phyloP scores from a whole-genome alignment of 2,797 vertebrate species.

The Rhabdophis nuchalis region DNA sequence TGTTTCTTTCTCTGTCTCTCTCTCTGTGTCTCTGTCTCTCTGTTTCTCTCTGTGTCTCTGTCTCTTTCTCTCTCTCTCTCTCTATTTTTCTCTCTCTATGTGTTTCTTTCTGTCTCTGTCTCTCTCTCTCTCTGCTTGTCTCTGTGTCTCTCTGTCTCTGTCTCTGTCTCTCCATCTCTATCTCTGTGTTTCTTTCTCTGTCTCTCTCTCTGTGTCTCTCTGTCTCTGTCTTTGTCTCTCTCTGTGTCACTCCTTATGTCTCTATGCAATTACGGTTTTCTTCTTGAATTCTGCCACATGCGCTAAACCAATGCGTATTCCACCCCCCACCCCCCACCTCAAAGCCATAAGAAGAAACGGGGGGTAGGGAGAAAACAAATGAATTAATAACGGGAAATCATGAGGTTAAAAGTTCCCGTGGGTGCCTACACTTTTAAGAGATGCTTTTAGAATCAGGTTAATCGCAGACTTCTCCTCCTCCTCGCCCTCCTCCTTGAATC shows the following conservation, averaged over 20 bases:
- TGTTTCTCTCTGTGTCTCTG: conserved; percentile 33
- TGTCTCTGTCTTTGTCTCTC: too few species aligned
- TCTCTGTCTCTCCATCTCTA: conserved; percentile 51
- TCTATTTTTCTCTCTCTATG: conserved; percentile 47
- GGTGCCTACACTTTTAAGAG: rapidly evolving
- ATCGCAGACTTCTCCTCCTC: background rate
- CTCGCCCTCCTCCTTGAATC: background rate
- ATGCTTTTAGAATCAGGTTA: background rate
- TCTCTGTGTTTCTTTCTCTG: conserved; percentile 59
- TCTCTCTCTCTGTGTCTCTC: conserved; percentile 23
- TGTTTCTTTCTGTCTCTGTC: background rate
- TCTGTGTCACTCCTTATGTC: conserved; percentile 58
- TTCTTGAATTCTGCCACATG: conserved; percentile 56
- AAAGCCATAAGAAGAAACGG: conserved; percentile 1
- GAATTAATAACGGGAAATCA: conserved; percentile 8
- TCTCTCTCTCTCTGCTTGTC: conserved; percentile 58
- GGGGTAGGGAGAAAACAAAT: background rate
- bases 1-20: conserved; percentile 54
- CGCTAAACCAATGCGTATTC: conserved; percentile 42
- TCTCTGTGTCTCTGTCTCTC: conserved; percentile 48
- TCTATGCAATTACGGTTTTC: conserved; percentile 68
- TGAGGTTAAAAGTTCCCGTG: rapidly evolving
- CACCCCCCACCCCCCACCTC: too few species aligned
- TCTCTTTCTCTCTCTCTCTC: conserved; percentile 64
- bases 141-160: conserved; percentile 42